Percentiles rank a stretch among this genome's conserved stretches.
These are phyloP conservation scores for Synanthedon andrenaeformis DNA, from an alignment of 2,888 invertebrate species.

Conservation along the genomic window DNA sequence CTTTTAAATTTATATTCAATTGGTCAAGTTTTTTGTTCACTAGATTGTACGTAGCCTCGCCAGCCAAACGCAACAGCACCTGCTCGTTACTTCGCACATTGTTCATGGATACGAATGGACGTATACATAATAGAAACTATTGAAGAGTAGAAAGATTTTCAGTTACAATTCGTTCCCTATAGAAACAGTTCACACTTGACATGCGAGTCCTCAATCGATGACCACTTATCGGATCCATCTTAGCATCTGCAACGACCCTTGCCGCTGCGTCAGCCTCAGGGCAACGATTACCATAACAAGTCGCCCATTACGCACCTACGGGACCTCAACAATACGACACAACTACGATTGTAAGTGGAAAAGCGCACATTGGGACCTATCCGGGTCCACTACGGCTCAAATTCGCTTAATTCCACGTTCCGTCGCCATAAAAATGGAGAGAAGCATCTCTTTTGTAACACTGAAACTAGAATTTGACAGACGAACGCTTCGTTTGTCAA, in stretches of 20 bases:
- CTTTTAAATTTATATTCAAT: no score
- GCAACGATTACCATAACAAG: slow-evolving; percentile 66
- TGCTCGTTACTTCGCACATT: no score
- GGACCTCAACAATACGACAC: slow-evolving; percentile 4
- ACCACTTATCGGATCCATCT: slow-evolving; percentile 27
- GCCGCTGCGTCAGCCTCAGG: slow-evolving; percentile 33
- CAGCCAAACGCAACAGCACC: no score
- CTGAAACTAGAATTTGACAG: slow-evolving; percentile 67
- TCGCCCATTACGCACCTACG: slow-evolving; percentile 58
- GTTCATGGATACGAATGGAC: no score
- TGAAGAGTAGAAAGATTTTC: no score
- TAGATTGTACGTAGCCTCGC: no score
- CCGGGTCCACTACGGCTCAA: no score
- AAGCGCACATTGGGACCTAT: background rate
- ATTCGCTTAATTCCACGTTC: no score
- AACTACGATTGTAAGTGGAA: background rate
- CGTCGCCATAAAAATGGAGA: background rate
- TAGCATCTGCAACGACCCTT: slow-evolving; percentile 31
- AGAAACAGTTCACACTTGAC: background rate
- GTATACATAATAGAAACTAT: no score
- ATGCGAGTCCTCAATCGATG: slow-evolving; percentile 27
- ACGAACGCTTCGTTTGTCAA: slow-evolving; percentile 69
- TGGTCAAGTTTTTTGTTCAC: no score
- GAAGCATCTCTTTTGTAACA: slow-evolving; percentile 30
- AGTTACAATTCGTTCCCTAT: no score